A percentile compares a stretch with the other conserved stretches of the same genome.
These are phyloP conservation scores for Idaea dimidiata DNA, from an alignment of 2,888 invertebrate genomes.

Conservation along the genomic window DNA sequence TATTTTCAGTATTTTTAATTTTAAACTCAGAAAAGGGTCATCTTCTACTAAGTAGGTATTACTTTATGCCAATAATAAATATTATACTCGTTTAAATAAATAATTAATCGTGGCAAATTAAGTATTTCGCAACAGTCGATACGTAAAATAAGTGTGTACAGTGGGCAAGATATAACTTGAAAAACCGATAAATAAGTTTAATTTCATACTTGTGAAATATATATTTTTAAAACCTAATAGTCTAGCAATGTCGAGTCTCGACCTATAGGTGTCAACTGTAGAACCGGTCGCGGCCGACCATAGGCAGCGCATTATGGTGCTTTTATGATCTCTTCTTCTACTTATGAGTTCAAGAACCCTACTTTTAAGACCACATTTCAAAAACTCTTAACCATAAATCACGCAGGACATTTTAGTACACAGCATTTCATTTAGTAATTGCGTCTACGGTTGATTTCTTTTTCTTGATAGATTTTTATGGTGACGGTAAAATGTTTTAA, in stretches of 20 bases:
- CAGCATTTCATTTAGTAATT: slow-evolving; percentile 1
- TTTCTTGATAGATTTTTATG: not conserved
- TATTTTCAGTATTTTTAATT: too few relatives aligned
- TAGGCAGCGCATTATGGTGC: slow-evolving; percentile 1
- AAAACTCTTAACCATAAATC: not conserved
- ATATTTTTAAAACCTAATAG: not conserved
- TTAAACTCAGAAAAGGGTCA: too few relatives aligned
- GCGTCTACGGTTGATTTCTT: not conserved
- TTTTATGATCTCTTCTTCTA: slow-evolving; percentile 1
- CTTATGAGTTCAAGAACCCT: not conserved
- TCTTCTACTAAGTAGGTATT: too few relatives aligned
- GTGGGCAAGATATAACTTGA: too few relatives aligned
- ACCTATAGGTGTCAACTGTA: not conserved
- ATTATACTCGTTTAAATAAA: too few relatives aligned
- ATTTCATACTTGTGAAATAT: not conserved
- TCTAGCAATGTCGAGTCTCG: not conserved
- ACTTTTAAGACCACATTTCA: not conserved
- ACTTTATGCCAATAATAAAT: too few relatives aligned
- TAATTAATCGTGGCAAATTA: too few relatives aligned
- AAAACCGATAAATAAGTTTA: not conserved
- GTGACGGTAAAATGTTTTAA: not conserved
- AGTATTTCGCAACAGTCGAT: too few relatives aligned
- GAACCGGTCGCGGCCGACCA: not conserved
- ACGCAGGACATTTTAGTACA: slow-evolving; percentile 1
- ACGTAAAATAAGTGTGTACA: too few relatives aligned